phyloP scores from a whole-genome alignment of 2,797 vertebrate genomes.

The Brachymystax lenok region DNA sequence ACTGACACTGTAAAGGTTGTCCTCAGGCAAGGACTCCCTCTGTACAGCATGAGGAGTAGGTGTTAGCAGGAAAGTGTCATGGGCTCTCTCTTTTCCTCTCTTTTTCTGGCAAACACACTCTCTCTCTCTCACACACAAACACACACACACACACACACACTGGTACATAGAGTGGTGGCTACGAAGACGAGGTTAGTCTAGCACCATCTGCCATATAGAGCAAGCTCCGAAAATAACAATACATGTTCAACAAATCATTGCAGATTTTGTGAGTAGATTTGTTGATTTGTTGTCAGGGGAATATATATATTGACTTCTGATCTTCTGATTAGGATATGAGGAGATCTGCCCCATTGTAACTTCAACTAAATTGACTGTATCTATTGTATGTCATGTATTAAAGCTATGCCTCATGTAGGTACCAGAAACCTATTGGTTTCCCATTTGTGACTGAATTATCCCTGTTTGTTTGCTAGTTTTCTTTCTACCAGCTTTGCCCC shows the following conservation, averaged over 20 bases:
- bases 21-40: slow-evolving; percentile 59
- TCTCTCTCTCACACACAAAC: no score
- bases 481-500: background rate
- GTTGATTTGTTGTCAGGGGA: background rate
- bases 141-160: background rate
- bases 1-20: slow-evolving; percentile 66
- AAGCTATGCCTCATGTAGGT: background rate
- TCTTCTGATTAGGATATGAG: background rate
- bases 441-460: slow-evolving; percentile 1
- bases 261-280: background rate
- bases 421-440: background rate
- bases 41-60: slow-evolving; percentile 60
- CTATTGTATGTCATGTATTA: background rate
- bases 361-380: no score
- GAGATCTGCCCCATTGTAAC: no score
- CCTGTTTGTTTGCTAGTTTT: background rate
- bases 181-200: background rate
- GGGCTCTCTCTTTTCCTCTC: slow-evolving; percentile 24
- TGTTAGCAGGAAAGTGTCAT: slow-evolving; percentile 57
- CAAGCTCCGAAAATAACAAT: background rate
- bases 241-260: background rate
- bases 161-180: background rate
- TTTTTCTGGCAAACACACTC: no score
- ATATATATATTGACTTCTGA: background rate
- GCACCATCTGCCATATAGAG: background rate